Evolutionary conservation across 2,888 invertebrate genomes (phyloP), one percentile per base, ranked within the genome.

Genomic region (Ornithoptera priamus): DNA sequence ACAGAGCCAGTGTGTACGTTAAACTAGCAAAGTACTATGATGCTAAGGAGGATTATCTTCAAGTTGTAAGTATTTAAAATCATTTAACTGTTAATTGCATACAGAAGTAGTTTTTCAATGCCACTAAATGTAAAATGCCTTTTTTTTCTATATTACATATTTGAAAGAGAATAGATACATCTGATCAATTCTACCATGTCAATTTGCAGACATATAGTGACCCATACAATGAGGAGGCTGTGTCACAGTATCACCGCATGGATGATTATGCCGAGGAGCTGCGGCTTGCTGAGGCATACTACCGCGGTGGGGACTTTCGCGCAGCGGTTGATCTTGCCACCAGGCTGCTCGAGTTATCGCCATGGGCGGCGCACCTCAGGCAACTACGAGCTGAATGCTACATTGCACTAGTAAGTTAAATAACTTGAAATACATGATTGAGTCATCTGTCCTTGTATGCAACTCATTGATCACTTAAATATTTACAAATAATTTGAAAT

Each of bases 311-410:
- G 0, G 94, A 95, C 80, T 92, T 90, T 84, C 85, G 90, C 71
- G 93, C 93, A 0, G 94, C 94, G 56, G 93, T 93, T 1, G 92
- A 91, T 59, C 82, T 88, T 2, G 84, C 87, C 76, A 77, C 93
- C 70, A 95, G 96, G 1, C 95, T 97, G 76, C 94, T 98, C 50
- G 97, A 98, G 85, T 90, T 94, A 36, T 97, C 98, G 79, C 98
- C 99, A 1, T 99, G 99, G 99, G 95, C 98, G 61, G 93, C 96
- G 1, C 91, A 94, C 36, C 93, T 99, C 64, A 94, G 99, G 42
- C 96, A 98, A 86, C 94, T 97, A 60, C 90, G 99, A 56, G 97
- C 99, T 0, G 96, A 98, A 80, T 96, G 97, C 82, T 96, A 97
- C 81, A 95, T 97, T 73, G 95, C 94, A 18, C 84, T 92, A 83